phyloP scores from a whole-genome alignment of 2,797 vertebrate species.

The Trematomus bernacchii region DNA sequence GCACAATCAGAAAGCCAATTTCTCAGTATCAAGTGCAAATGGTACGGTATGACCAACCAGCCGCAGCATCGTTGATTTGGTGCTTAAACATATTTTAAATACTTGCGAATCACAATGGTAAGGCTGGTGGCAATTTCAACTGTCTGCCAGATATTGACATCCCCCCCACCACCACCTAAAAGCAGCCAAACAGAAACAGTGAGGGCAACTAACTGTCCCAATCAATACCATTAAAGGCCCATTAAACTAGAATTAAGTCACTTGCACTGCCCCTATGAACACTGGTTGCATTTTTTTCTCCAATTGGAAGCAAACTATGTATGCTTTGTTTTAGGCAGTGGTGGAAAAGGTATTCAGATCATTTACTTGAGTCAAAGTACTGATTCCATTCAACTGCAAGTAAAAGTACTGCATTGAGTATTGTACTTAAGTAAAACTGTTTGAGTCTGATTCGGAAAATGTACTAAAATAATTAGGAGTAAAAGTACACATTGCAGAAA shows the following conservation, averaged over 20 bases:
- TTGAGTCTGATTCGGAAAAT: too few species aligned
- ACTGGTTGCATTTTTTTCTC: background rate
- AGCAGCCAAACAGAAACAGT: constrained; percentile 20
- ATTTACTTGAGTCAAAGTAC: too few species aligned
- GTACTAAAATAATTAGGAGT: too few species aligned
- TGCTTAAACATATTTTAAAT: background rate
- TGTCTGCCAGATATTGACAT: constrained; percentile 16
- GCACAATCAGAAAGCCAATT: background rate
- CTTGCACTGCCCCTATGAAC: background rate
- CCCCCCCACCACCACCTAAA: background rate
- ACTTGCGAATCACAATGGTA: background rate
- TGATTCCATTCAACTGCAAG: too few species aligned
- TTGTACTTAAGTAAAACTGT: too few species aligned
- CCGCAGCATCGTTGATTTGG: background rate
- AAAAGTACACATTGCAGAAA: too few species aligned
- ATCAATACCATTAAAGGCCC: background rate
- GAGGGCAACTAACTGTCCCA: background rate
- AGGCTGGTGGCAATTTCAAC: constrained; percentile 1
- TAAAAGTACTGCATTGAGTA: too few species aligned
- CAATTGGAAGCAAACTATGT: background rate
- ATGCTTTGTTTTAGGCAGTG: background rate
- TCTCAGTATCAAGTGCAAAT: background rate
- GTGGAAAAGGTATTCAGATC: too few species aligned
- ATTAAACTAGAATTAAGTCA: background rate
- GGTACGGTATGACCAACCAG: background rate